These are phyloP conservation scores for Propithecus coquereli DNA, from an alignment of 2,113 vertebrate species.

Conservation along the genomic window DNA sequence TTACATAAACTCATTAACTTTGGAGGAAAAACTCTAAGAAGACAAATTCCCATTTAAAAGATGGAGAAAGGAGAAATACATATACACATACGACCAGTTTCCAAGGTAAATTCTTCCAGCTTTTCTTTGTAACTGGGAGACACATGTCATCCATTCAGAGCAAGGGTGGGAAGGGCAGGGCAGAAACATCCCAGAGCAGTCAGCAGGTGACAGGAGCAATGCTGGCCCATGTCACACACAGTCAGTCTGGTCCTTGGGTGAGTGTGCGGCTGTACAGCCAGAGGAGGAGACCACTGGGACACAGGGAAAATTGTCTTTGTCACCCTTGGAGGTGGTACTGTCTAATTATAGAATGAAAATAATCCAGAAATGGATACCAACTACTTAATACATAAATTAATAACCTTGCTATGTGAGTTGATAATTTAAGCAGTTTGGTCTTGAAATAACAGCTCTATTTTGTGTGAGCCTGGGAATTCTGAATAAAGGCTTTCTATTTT, in stretches of 20 bases:
- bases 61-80: not conserved
- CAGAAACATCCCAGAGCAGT: not conserved
- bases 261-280: not conserved
- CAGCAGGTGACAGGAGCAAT: not conserved
- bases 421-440: conserved; percentile 37
- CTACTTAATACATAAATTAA: conserved; percentile 33
- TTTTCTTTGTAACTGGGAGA: not conserved
- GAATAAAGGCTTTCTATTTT: conserved; percentile 43
- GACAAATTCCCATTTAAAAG: not conserved
- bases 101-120: not conserved
- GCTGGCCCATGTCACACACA: not conserved
- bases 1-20: not conserved
- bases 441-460: conserved; percentile 58
- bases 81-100: not conserved
- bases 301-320: not conserved
- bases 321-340: not conserved
- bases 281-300: not conserved
- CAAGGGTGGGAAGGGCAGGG: fast-evolving
- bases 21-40: not conserved
- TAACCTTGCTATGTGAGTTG: not conserved
- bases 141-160: not conserved
- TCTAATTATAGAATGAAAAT: not conserved
- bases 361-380: conserved; percentile 15
- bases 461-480: not conserved
- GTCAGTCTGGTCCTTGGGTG: not conserved